Evolutionary conservation across 2,113 vertebrate genomes (phyloP).

Genomic region (Poeciliopsis occidentalis): DNA sequence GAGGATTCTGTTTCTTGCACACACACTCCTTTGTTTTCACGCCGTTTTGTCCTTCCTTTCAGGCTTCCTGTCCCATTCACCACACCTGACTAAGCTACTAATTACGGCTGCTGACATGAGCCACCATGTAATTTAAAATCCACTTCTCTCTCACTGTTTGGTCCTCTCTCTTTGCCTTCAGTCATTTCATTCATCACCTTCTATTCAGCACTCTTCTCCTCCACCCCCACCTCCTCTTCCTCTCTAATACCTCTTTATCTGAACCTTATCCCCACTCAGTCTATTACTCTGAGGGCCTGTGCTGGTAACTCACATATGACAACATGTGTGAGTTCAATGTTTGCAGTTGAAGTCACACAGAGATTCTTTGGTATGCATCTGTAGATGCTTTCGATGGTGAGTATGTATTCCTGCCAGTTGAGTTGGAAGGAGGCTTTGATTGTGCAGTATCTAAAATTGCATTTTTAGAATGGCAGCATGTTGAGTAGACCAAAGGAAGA

Average conservation of each 20-base stretch:
- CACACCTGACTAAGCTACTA: slow-evolving; percentile 77
- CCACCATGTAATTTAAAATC: slow-evolving; percentile 75
- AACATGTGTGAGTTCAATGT: slow-evolving; percentile 7
- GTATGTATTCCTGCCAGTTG: not conserved
- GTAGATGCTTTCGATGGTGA: slow-evolving; percentile 15
- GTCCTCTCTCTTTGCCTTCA: slow-evolving; percentile 53
- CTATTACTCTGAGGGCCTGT: slow-evolving; percentile 30
- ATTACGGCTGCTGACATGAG: slow-evolving; percentile 71
- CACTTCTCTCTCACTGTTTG: slow-evolving; percentile 53
- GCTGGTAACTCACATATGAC: slow-evolving; percentile 45
- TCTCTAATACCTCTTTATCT: slow-evolving; percentile 50
- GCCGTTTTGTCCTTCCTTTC: slow-evolving; percentile 40
- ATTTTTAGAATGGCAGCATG: slow-evolving; percentile 43
- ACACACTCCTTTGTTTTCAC: slow-evolving; percentile 19
- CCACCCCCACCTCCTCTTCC: slow-evolving; percentile 42
- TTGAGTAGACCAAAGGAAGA: not conserved
- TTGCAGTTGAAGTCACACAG: slow-evolving; percentile 1
- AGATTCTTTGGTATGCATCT: slow-evolving; percentile 11
- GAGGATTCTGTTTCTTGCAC: not conserved
- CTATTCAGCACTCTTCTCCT: slow-evolving; percentile 53
- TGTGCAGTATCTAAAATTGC: slow-evolving; percentile 19
- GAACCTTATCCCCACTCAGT: slow-evolving; percentile 26
- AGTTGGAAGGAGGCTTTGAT: not conserved
- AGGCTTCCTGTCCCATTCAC: slow-evolving; percentile 69
- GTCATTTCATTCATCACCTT: slow-evolving; percentile 75